Evolutionary conservation across 2,888 invertebrate species (phyloP).

Genomic region (Cartodere bifasciata): DNA sequence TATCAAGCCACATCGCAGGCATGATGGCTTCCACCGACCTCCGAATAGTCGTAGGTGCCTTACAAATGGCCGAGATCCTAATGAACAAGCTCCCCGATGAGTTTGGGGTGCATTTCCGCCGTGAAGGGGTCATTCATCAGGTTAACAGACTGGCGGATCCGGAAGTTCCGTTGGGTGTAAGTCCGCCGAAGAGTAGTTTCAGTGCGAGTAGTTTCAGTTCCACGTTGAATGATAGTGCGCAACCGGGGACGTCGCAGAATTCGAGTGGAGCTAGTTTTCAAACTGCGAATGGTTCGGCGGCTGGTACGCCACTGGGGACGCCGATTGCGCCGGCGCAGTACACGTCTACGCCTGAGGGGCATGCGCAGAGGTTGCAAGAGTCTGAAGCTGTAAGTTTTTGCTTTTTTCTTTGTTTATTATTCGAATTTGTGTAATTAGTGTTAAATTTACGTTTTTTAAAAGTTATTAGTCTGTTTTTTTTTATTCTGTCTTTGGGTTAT

Average conservation of each 20-base stretch:
- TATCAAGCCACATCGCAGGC: conserved; percentile 93
- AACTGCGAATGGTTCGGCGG: conserved; percentile 31
- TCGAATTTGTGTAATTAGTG: too few relatives aligned
- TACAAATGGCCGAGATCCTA: conserved; percentile 93
- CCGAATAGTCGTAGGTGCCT: conserved; percentile 89
- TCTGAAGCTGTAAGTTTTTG: too few relatives aligned
- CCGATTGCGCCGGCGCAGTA: conserved; percentile 33
- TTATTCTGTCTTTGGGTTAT: too few relatives aligned
- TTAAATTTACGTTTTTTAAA: too few relatives aligned
- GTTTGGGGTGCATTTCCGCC: conserved; percentile 88
- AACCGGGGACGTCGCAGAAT: conserved; percentile 32
- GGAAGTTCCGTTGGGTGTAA: conserved; percentile 44
- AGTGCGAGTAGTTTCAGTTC: conserved; percentile 40
- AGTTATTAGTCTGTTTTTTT: too few relatives aligned
- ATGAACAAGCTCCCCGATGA: conserved; percentile 94
- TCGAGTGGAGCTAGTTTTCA: conserved; percentile 25
- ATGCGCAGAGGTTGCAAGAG: conserved; percentile 33
- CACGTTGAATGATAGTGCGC: conserved; percentile 36
- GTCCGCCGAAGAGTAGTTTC: conserved; percentile 42
- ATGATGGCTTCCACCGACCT: conserved; percentile 97
- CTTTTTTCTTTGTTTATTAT: too few relatives aligned
- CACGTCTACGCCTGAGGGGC: conserved; percentile 39
- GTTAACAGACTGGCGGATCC: conserved; percentile 57
- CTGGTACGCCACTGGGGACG: conserved; percentile 21
- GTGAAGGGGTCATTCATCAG: conserved; percentile 97